A percentile compares a stretch with the other conserved stretches of the same genome.
Conservation (phyloP, 2,888 invertebrate species). For the Zelleria hepariella region DNA sequence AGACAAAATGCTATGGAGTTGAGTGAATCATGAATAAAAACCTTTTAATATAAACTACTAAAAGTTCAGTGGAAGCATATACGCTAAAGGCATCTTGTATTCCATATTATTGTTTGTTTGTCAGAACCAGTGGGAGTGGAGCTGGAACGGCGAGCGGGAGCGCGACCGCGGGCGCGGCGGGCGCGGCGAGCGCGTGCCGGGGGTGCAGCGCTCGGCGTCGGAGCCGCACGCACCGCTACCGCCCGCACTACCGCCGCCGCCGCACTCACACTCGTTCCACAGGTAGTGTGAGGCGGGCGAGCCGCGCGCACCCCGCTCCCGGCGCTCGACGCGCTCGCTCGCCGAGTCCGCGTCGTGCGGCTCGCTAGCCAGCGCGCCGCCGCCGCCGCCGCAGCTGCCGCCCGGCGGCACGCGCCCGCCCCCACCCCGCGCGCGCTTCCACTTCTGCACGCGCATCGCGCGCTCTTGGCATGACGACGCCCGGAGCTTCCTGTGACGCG, state of each 20-base stretch:
- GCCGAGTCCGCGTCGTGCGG: slow-evolving; percentile 63
- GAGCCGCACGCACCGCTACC: slow-evolving; percentile 73
- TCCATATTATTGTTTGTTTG: neutral
- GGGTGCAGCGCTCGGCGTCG: slow-evolving; percentile 74
- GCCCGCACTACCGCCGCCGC: slow-evolving; percentile 60
- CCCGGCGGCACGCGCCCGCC: slow-evolving; percentile 53
- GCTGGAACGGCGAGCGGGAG: slow-evolving; percentile 43
- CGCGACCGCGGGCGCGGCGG: slow-evolving; percentile 25
- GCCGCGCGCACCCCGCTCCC: slow-evolving; percentile 60
- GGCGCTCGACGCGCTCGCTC: slow-evolving; percentile 63
- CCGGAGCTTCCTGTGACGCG: slow-evolving; percentile 55
- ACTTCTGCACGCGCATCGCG: slow-evolving; percentile 59
- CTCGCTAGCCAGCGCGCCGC: slow-evolving; percentile 37
- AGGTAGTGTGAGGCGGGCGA: slow-evolving; percentile 62
- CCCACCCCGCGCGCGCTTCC: slow-evolving; percentile 45
- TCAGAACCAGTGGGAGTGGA: slow-evolving; percentile 55
- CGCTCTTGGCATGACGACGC: slow-evolving; percentile 44
- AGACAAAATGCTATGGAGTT: no score
- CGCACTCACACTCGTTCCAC: slow-evolving; percentile 69
- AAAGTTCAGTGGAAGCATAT: no score
- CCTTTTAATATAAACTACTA: no score
- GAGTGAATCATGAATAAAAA: no score
- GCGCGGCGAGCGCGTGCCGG: slow-evolving; percentile 47
- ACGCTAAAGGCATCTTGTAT: no score
- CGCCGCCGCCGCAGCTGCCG: slow-evolving; percentile 60